Base-by-base conservation (phyloP, 1,140 invertebrate genomes). In the Psilanteris sp. region DNA sequence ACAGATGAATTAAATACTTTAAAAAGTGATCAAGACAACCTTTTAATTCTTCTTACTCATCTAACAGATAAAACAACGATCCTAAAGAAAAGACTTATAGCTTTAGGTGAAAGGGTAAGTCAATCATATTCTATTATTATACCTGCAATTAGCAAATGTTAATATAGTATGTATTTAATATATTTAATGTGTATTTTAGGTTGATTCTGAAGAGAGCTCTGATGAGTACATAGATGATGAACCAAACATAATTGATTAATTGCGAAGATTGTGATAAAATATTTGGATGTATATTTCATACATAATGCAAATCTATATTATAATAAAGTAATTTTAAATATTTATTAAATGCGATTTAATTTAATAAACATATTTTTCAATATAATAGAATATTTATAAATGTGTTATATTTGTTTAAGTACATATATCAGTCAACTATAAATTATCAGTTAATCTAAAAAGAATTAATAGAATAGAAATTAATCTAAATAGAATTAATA, bases 11-110 rank as follows among this genome's bases (percentile, higher is more conserved):
- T 96, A 57, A 91, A 93, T 16, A 91, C 90, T 64, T 82, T 96
- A 29, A 92, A 91, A 81, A 96, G 94, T 82, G 96, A 98, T 83
- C 96, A 97, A 85, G 96, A 98, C 76, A 95, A 98, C 88, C 87
- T 98, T 64, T 86, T 98, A 10, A 92, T 95, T 79, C 85, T 98
- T 41, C 88, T 98, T 24, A 92, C 93, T 1, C 95, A 97, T 83
- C 94, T 96, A 89, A 94, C 96, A 80, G 85, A 87, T 1, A 95
- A 94, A 89, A 90, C 89, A 39, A 84, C 91, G 11, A 96, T 94
- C 81, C n/a, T n/a, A n/a, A 95, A 93, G 86, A 88, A 91, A 78
- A 90, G 90, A 77, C 85, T 97, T 27, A 85, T 91, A 64, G 91
- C 91, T 13, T 87, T 95, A 5, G 94, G 94, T 6, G 91, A 94